These are phyloP conservation scores for Alethe diademata DNA, from an alignment of 2,113 vertebrate genomes.

Conservation along the genomic window DNA sequence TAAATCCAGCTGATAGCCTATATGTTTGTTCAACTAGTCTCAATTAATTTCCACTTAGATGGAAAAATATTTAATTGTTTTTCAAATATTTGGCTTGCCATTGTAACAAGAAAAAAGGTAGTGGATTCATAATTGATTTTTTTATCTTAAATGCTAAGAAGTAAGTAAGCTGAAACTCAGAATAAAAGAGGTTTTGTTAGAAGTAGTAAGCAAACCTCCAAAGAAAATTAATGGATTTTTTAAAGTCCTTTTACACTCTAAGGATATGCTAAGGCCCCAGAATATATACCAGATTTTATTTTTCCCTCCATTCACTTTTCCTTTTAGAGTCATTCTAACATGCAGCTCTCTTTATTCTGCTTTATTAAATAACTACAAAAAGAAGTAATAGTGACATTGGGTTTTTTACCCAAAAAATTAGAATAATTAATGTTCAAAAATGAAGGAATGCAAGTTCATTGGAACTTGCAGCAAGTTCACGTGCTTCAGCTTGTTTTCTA, in stretches of 20 bases:
- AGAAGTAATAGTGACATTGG: neutral
- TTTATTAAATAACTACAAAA: neutral
- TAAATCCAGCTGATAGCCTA: neutral
- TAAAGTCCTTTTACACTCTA: neutral
- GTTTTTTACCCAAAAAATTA: neutral
- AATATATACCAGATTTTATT: neutral
- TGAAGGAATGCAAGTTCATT: neutral
- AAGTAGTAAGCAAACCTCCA: neutral
- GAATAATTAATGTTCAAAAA: neutral
- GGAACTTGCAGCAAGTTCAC: neutral
- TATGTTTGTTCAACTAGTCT: neutral
- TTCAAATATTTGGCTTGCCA: neutral
- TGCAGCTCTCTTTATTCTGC: neutral
- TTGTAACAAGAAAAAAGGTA: neutral
- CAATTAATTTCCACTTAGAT: neutral
- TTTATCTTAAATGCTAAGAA: neutral
- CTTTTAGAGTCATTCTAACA: neutral
- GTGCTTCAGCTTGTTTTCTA: neutral
- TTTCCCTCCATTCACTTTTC: neutral
- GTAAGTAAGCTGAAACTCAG: neutral
- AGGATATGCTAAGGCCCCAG: neutral
- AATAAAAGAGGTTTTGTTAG: neutral
- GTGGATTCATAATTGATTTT: neutral
- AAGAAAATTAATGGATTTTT: neutral
- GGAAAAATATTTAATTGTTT: neutral